Conservation (phyloP, 2,113 vertebrate species). For the Glareola pratincola region DNA sequence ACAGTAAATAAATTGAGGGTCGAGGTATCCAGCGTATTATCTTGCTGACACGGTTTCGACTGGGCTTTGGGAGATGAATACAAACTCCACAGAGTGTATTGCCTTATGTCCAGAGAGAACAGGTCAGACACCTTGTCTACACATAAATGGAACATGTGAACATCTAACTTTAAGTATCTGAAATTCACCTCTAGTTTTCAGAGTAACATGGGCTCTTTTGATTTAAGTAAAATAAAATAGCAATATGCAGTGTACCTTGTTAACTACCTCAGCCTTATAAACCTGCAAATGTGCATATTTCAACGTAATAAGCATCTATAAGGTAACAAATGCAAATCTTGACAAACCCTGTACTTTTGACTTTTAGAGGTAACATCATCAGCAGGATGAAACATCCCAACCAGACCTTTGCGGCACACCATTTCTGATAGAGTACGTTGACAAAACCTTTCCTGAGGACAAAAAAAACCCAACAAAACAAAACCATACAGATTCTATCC, state of each 20-base stretch:
- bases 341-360: not conserved
- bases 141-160: not conserved
- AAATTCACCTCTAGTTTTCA: not conserved
- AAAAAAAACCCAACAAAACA: not conserved
- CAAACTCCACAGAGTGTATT: fast-evolving
- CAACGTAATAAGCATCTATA: not conserved
- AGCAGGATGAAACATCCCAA: not conserved
- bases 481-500: not conserved
- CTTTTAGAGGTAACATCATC: not conserved
- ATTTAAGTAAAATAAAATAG: not conserved
- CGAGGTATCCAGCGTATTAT: not conserved
- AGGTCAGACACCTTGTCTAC: not conserved
- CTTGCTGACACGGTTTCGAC: not conserved
- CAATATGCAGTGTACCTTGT: not conserved
- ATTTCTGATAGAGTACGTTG: not conserved
- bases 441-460: not conserved
- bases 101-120: not conserved
- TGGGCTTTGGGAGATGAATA: not conserved
- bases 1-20: not conserved
- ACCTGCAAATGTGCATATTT: not conserved
- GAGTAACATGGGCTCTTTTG: not conserved
- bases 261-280: not conserved
- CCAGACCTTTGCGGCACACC: not conserved
- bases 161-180: not conserved
- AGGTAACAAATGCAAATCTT: not conserved